These are phyloP conservation scores for Nemopilema nomurai DNA, from an alignment of 30 jellyfish, hydroid and myxozoan genomes.

Conservation along the genomic window DNA sequence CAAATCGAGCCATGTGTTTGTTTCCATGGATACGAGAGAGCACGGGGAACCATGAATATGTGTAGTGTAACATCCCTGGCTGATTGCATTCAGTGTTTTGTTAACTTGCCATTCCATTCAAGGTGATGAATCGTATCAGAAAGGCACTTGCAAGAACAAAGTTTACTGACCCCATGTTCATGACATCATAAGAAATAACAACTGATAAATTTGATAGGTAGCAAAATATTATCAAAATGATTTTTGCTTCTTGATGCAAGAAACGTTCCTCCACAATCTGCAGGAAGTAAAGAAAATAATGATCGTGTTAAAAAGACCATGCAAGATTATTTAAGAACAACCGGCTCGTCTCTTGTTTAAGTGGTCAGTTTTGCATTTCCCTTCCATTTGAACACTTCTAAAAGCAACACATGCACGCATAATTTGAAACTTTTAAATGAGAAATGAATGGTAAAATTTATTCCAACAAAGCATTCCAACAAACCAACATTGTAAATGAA, in stretches of 20 bases:
- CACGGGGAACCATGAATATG: background rate
- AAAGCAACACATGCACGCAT: too few relatives aligned
- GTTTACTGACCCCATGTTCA: background rate
- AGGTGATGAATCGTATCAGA: background rate
- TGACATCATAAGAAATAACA: background rate
- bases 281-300: too few relatives aligned
- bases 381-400: too few relatives aligned
- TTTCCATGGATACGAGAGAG: background rate
- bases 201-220: too few relatives aligned
- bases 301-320: too few relatives aligned
- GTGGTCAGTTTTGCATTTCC: background rate
- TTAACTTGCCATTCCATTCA: background rate
- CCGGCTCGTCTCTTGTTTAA: background rate
- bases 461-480: too few relatives aligned
- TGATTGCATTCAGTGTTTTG: background rate
- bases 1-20: background rate
- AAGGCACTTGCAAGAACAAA: background rate
- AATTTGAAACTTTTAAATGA: too few relatives aligned
- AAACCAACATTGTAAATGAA: too few relatives aligned
- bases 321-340: background rate
- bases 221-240: background rate
- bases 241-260: background rate
- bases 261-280: background rate
- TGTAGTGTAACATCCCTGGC: background rate
- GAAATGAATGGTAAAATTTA: too few relatives aligned